A percentile compares a stretch with the other conserved stretches of the same genome.
Evolutionary conservation across 1,140 invertebrate species (phyloP).

Genomic region (Drosophila repleta): DNA sequence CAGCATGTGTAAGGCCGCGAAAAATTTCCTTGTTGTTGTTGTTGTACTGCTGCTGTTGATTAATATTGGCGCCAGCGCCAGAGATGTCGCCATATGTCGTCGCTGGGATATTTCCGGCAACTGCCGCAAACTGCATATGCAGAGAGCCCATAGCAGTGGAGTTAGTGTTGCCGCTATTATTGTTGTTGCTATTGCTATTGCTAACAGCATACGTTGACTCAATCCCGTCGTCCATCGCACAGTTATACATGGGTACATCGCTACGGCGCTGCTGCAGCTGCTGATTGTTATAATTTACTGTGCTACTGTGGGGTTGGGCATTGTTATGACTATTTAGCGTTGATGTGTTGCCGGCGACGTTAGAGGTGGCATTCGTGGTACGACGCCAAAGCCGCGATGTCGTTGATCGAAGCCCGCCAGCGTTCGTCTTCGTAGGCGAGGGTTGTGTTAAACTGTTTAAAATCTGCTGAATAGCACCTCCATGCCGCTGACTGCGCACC

Average conservation of each 20-base stretch:
- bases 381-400: slow-evolving; percentile 53
- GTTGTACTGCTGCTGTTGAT: slow-evolving; percentile 59
- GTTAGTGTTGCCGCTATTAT: slow-evolving; percentile 15
- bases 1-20: slow-evolving; percentile 36
- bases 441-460: slow-evolving; percentile 68
- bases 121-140: slow-evolving; percentile 84
- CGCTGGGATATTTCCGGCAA: slow-evolving; percentile 71
- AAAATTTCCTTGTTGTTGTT: slow-evolving; percentile 22
- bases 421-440: slow-evolving; percentile 50
- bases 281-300: slow-evolving; percentile 42
- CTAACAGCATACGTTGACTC: slow-evolving; percentile 18
- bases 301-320: slow-evolving; percentile 48
- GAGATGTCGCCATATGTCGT: slow-evolving; percentile 58
- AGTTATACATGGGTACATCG: slow-evolving; percentile 70
- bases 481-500: slow-evolving; percentile 59
- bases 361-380: slow-evolving; percentile 45
- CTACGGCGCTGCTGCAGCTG: slow-evolving; percentile 55
- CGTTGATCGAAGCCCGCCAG: slow-evolving; percentile 1
- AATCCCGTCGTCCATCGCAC: slow-evolving; percentile 63
- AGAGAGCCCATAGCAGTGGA: slow-evolving; percentile 74
- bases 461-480: slow-evolving; percentile 60
- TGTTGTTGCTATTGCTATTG: slow-evolving; percentile 41
- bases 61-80: slow-evolving; percentile 66
- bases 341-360: slow-evolving; percentile 51
- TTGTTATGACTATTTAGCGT: slow-evolving; percentile 65